A percentile compares a stretch with the other conserved stretches of the same genome.
phyloP scores from a whole-genome alignment of 2,888 invertebrate species.

The Cephus sareptanus region DNA sequence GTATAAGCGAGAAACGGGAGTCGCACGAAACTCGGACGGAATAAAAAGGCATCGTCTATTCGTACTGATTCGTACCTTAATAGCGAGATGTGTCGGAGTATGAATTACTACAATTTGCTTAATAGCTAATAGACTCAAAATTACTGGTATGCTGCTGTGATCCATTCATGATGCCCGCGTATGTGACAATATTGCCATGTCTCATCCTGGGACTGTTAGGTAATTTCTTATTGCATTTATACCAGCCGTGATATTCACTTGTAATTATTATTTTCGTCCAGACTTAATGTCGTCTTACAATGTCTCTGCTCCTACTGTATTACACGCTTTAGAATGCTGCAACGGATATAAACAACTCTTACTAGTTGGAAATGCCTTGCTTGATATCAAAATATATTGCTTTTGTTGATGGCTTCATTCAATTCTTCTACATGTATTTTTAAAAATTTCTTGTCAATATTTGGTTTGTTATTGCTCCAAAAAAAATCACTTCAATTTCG shows the following conservation, averaged over 20 bases:
- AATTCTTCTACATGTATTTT: neutral
- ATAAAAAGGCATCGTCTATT: neutral
- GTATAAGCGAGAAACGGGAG: neutral
- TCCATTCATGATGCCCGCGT: slow-evolving; percentile 57
- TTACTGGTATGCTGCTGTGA: slow-evolving; percentile 59
- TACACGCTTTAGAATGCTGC: neutral
- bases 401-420: neutral
- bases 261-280: neutral
- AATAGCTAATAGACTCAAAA: slow-evolving; percentile 60
- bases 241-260: neutral
- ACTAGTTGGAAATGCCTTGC: neutral
- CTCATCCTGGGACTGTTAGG: slow-evolving; percentile 60
- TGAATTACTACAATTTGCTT: slow-evolving; percentile 57
- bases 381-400: neutral
- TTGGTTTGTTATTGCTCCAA: neutral
- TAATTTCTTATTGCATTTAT: slow-evolving; percentile 36
- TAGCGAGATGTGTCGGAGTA: slow-evolving; percentile 40
- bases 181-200: slow-evolving; percentile 56
- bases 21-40: neutral
- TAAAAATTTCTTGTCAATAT: neutral
- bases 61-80: neutral
- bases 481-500: neutral
- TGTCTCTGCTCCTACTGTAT: neutral
- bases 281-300: neutral
- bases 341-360: neutral